Percentiles rank a stretch among this genome's conserved stretches.
phyloP scores from a whole-genome alignment of 92 coral and sea anemone genomes.

The Actinernus sp. region DNA sequence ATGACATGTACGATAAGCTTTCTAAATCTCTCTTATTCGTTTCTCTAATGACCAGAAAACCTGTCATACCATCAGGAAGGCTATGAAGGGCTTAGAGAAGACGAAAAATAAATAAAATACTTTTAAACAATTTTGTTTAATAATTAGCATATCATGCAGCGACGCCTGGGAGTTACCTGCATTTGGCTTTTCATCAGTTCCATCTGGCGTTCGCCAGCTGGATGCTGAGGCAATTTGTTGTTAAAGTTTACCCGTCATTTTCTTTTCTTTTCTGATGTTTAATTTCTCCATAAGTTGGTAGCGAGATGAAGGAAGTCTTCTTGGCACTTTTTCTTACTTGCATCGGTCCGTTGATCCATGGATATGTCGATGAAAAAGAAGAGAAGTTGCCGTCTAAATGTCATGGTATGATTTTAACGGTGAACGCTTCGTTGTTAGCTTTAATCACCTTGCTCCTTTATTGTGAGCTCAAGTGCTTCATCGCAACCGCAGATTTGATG shows the following conservation, averaged over 20 bases:
- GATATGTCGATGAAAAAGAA: conserved; percentile 59
- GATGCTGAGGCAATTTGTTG: not conserved
- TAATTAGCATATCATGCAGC: not conserved
- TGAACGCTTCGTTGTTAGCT: no score
- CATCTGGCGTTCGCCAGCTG: conserved; percentile 38
- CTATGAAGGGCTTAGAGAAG: no score
- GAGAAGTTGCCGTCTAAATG: conserved; percentile 88
- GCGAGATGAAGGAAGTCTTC: conserved; percentile 25
- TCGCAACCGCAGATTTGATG: no score
- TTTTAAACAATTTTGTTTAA: not conserved
- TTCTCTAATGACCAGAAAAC: no score
- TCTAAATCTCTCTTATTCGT: no score
- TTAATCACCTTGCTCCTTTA: no score
- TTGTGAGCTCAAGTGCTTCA: no score
- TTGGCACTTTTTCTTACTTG: conserved; percentile 29
- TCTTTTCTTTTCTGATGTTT: not conserved
- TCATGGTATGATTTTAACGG: conserved; percentile 69
- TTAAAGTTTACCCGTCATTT: not conserved
- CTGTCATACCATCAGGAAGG: no score
- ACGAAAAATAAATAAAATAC: no score
- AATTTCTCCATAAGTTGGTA: not conserved
- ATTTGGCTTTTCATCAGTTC: not conserved
- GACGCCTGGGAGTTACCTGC: conserved; percentile 8
- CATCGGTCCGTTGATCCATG: conserved; percentile 14
- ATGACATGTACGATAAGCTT: no score